phyloP scores from a whole-genome alignment of 2,113 vertebrate genomes.

The Mesembrinibis cayennensis region DNA sequence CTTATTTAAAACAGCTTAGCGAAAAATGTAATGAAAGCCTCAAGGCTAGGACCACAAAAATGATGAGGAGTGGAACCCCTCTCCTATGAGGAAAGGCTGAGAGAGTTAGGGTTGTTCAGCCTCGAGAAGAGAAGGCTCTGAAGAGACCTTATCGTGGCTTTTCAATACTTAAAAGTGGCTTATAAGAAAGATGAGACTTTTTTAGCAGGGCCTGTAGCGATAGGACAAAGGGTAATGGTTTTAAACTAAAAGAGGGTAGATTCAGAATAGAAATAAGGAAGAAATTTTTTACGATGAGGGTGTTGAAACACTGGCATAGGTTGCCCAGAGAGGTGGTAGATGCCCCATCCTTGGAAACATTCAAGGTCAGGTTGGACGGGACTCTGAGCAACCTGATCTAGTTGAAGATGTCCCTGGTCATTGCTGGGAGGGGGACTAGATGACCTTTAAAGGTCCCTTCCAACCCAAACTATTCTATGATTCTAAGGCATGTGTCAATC shows the following conservation, averaged over 20 bases:
- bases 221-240: background rate
- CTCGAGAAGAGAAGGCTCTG: background rate
- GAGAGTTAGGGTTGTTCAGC: background rate
- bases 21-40: background rate
- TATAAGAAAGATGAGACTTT: background rate
- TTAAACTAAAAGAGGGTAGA: background rate
- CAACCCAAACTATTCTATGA: background rate
- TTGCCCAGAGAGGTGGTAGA: background rate
- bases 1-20: background rate
- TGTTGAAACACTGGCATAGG: background rate
- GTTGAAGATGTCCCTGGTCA: background rate
- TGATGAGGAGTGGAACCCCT: background rate
- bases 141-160: background rate
- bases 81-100: background rate
- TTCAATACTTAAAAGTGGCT: background rate
- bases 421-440: background rate
- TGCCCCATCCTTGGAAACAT: background rate
- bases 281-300: fast-evolving
- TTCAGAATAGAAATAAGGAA: background rate
- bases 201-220: background rate
- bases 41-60: background rate
- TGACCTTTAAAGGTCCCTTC: background rate
- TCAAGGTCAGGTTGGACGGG: background rate
- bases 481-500: background rate
- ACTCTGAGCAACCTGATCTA: background rate